Conservation (phyloP, 1,140 invertebrate species). For the Penaeus vannamei region DNA sequence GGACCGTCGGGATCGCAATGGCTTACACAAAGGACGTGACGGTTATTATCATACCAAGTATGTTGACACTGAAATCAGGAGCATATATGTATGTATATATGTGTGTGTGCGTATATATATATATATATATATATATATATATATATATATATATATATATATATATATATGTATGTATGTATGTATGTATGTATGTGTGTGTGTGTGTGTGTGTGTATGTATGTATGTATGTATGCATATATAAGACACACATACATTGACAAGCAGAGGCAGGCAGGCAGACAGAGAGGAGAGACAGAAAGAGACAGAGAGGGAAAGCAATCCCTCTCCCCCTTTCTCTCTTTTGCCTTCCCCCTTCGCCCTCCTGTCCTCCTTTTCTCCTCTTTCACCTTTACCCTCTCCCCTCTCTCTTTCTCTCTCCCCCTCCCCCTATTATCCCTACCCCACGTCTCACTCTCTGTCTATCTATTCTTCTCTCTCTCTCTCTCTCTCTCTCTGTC, state of each 20-base stretch:
- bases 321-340: too few species aligned
- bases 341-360: too few species aligned
- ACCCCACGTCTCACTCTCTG: neutral
- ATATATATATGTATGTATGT: slow-evolving; percentile 29
- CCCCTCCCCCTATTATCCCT: too few species aligned
- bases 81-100: slow-evolving; percentile 29
- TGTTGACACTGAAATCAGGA: neutral
- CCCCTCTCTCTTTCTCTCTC: too few species aligned
- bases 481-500: slow-evolving; percentile 27
- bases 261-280: neutral
- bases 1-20: neutral
- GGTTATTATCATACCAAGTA: too few species aligned
- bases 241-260: neutral
- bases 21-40: neutral
- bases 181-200: neutral
- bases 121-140: neutral
- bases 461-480: slow-evolving; percentile 16
- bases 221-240: neutral
- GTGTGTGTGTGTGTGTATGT: neutral
- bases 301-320: neutral
- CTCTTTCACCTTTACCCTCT: too few species aligned
- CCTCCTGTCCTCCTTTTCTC: too few species aligned
- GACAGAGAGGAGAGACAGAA: neutral
- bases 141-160: slow-evolving; percentile 10
- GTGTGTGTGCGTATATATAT: neutral